Conservation (phyloP, 2,113 vertebrate species). For the Eurystomus gularis region DNA sequence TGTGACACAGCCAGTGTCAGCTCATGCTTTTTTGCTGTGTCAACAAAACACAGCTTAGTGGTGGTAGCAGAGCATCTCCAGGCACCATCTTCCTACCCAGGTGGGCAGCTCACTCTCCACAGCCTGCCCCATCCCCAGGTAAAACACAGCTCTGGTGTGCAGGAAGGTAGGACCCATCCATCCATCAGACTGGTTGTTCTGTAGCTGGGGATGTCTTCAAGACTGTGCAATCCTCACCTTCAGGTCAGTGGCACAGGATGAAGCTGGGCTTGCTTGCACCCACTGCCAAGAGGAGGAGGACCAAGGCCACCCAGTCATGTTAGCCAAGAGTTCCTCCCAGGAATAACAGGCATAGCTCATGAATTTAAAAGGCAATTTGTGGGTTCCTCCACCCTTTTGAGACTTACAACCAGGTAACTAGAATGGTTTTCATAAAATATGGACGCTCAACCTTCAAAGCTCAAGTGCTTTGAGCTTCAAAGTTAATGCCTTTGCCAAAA, state of each 20-base stretch:
- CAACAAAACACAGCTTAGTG: background rate
- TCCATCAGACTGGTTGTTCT: background rate
- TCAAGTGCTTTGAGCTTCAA: background rate
- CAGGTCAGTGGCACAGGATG: background rate
- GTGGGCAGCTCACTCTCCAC: fast-evolving
- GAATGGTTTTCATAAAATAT: background rate
- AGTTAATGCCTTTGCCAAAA: background rate
- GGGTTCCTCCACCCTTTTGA: background rate
- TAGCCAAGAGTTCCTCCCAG: background rate
- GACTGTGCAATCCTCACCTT: background rate
- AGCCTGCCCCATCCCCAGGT: background rate
- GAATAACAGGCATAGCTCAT: background rate
- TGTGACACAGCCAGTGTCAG: background rate
- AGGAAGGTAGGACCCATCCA: background rate
- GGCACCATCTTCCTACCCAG: background rate
- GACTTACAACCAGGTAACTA: background rate
- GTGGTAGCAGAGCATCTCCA: background rate
- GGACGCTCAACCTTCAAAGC: background rate
- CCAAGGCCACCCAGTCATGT: fast-evolving
- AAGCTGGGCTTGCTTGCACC: background rate
- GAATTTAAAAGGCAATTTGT: background rate
- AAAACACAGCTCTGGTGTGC: background rate
- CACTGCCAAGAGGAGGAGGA: background rate
- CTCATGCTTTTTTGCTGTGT: background rate
- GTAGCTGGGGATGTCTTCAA: background rate